Conservation (phyloP, 2,797 vertebrate genomes). For the Hippopotamyrus pictus region DNA sequence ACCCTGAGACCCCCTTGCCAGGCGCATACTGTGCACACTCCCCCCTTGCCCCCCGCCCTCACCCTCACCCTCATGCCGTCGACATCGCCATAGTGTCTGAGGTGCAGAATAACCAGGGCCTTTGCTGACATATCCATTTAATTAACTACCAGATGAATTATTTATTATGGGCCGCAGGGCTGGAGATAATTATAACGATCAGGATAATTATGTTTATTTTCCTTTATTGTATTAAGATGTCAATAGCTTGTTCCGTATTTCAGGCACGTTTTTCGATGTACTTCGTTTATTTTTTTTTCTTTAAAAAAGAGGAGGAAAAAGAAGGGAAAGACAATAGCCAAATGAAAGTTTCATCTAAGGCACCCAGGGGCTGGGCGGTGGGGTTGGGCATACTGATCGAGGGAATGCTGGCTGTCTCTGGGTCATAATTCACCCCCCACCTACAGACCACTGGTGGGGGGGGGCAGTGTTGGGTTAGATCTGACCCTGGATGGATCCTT, state of each 20-base stretch:
- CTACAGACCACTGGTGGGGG: background rate
- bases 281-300: background rate
- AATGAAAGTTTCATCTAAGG: constrained; percentile 13
- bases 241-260: constrained; percentile 57
- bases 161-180: constrained; percentile 67
- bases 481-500: background rate
- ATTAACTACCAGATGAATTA: constrained; percentile 71
- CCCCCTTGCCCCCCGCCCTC: background rate
- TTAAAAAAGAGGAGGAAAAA: background rate
- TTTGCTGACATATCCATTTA: constrained; percentile 58
- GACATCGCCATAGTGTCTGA: background rate
- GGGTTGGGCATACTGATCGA: background rate
- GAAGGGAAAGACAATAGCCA: background rate
- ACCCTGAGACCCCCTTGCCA: background rate
- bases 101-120: constrained; percentile 7
- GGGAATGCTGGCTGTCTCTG: background rate
- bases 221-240: constrained; percentile 73
- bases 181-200: constrained; percentile 72
- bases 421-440: background rate
- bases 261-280: constrained; percentile 39
- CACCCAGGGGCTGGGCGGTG: background rate
- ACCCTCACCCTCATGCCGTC: background rate
- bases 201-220: constrained; percentile 76
- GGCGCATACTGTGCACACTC: background rate
- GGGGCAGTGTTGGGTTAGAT: background rate